Percentiles rank a stretch among this genome's conserved stretches.
Evolutionary conservation across 1,140 invertebrate genomes (phyloP).

Genomic region (Trypoxylus dichotomus): DNA sequence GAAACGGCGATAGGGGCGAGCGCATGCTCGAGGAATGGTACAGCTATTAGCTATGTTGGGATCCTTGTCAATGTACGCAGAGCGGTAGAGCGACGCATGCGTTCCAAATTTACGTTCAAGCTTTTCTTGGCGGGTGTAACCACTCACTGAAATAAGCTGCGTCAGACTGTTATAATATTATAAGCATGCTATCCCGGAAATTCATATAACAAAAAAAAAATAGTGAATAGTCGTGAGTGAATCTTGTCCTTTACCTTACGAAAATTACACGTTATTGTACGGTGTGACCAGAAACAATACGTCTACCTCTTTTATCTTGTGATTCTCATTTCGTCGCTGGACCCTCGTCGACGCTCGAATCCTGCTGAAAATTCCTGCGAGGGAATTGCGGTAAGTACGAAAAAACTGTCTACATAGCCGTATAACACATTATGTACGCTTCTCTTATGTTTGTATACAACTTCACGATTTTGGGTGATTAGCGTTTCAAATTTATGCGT

Average conservation of each 20-base stretch:
- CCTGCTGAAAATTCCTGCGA: slow-evolving; percentile 4
- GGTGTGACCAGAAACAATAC: not conserved
- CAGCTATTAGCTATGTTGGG: slow-evolving; percentile 32
- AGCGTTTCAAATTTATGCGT: slow-evolving; percentile 10
- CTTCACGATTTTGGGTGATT: not conserved
- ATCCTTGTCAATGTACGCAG: slow-evolving; percentile 29
- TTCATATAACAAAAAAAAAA: slow-evolving; percentile 40
- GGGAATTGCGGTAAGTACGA: slow-evolving; percentile 2
- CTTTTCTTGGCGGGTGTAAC: slow-evolving; percentile 48
- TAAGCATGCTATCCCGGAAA: slow-evolving; percentile 32
- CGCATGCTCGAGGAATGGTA: slow-evolving; percentile 41
- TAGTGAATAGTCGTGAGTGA: slow-evolving; percentile 40
- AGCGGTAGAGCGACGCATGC: slow-evolving; percentile 43
- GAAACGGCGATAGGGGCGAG: slow-evolving; percentile 35
- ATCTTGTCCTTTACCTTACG: too few species aligned
- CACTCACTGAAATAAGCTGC: slow-evolving; percentile 44
- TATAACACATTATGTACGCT: not conserved
- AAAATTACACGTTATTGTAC: not conserved
- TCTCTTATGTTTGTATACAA: not conserved
- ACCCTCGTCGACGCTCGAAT: not conserved
- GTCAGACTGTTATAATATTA: slow-evolving; percentile 40
- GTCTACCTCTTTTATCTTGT: slow-evolving; percentile 29
- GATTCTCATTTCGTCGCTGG: not conserved
- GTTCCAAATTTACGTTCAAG: slow-evolving; percentile 43
- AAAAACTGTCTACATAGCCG: not conserved